Conservation (phyloP, 2,888 invertebrate species). For the Acanthosepion lycidas region DNA sequence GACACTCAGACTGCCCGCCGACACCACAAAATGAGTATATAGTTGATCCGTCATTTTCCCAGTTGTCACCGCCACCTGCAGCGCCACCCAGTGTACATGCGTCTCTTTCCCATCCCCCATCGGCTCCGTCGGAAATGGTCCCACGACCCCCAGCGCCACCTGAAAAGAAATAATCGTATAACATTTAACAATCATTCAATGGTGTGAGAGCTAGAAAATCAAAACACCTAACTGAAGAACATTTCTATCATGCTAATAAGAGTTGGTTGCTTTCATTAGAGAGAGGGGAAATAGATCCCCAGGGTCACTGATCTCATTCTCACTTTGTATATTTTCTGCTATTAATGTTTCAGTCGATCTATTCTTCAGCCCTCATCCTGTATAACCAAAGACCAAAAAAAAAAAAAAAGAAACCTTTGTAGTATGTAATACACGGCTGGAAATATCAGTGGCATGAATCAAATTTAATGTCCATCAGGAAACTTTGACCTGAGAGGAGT, state of each 20-base stretch:
- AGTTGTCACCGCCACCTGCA: constrained; percentile 37
- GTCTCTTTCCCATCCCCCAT: constrained; percentile 23
- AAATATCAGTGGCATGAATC: too few species aligned
- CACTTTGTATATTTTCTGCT: too few species aligned
- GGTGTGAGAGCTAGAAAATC: not conserved
- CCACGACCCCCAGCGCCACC: constrained; percentile 56
- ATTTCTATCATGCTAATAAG: not conserved
- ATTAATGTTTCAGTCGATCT: too few species aligned
- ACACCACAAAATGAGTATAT: constrained; percentile 54
- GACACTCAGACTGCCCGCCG: constrained; percentile 50
- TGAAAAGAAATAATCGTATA: constrained; percentile 46
- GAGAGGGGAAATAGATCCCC: too few species aligned
- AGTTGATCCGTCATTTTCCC: constrained; percentile 50
- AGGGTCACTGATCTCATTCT: too few species aligned
- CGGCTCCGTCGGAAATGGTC: not conserved
- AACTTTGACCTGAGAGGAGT: too few species aligned
- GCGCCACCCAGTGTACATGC: constrained; percentile 38
- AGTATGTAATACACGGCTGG: too few species aligned
- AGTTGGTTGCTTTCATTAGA: too few species aligned
- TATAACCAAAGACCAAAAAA: too few species aligned
- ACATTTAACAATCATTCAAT: not conserved
- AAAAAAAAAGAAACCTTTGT: too few species aligned
- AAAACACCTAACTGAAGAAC: not conserved
- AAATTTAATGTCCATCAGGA: too few species aligned
- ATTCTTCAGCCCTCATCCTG: too few species aligned